These are phyloP conservation scores for Xiphophorus couchianus DNA, from an alignment of 2,113 vertebrate genomes.

Conservation along the genomic window DNA sequence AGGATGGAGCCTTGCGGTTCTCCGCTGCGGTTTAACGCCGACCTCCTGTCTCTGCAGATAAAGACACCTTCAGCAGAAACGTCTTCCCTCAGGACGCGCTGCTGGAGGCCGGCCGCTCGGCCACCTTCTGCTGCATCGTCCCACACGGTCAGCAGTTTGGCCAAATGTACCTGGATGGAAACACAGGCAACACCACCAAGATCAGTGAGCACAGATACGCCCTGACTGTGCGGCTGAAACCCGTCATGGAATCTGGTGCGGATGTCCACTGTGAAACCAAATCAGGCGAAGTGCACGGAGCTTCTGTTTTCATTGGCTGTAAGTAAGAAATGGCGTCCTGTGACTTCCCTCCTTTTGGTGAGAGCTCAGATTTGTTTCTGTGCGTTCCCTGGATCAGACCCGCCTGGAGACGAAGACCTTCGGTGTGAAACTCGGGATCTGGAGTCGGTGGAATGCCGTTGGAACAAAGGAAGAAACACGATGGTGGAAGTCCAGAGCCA, in stretches of 20 bases:
- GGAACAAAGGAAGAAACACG: constrained; percentile 33
- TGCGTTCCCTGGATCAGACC: constrained; percentile 45
- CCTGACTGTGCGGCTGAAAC: constrained; percentile 23
- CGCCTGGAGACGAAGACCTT: constrained; percentile 56
- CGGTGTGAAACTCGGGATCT: constrained; percentile 74
- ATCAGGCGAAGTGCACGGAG: accelerated
- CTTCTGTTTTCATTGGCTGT: constrained; percentile 43
- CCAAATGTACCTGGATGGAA: not conserved
- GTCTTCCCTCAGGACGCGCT: constrained; percentile 63
- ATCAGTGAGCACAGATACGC: constrained; percentile 23
- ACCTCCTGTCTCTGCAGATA: constrained; percentile 19
- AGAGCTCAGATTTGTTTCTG: not conserved
- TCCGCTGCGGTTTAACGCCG: not conserved
- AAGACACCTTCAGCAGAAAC: accelerated
- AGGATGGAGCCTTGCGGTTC: too few relatives aligned
- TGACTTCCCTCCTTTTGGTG: not conserved
- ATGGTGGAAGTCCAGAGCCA: accelerated
- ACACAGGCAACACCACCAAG: not conserved
- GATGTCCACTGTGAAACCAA: constrained; percentile 16
- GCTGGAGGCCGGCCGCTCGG: constrained; percentile 49
- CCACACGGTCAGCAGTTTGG: not conserved
- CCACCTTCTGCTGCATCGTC: constrained; percentile 73
- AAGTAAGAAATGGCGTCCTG: constrained; percentile 29
- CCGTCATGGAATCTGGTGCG: accelerated
- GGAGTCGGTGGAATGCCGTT: constrained; percentile 62